Base-by-base conservation (phyloP, 2,113 vertebrate genomes). In the Lophius piscatorius region DNA sequence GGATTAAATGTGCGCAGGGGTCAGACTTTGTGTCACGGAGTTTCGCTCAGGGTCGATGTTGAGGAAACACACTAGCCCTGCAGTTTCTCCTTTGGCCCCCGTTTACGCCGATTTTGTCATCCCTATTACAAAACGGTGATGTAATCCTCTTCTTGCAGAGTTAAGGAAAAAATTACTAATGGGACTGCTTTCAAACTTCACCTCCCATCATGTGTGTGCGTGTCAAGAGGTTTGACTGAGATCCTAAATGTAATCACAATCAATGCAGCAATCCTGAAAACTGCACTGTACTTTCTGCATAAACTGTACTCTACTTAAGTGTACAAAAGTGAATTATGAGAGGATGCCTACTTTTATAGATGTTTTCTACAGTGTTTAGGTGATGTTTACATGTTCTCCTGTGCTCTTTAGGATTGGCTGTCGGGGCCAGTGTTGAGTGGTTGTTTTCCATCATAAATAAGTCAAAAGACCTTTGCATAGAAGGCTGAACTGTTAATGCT, bases 61-160 rank as follows among this genome's bases (percentile, higher is more conserved):
- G 54, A 59, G 35, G 47, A 63, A 45, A 18, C 31, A 24, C 72
- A 46, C 57, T 47, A 71, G 29, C 16, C 48, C 56, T 40, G 41
- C 70, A 70, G 69, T 17, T 55, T 38, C 47, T 17, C 44, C 10
- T 61, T 4, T 42, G 42, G 39, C 55, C 64, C 61, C 63, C 52
- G 44, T 46, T 26, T 22, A 57, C 67, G 52, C 40, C 11, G 9
- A 76, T 70, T 70, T 72, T 61, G 74, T 75, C 83, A 79, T 84
- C 78, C 62, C 65, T 33, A 62, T 68, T 56, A 80, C 71, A 84
- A 76, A 63, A 52, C 66, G 75, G 80, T 91, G 90, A 92, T 85
- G 88, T 92, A 88, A 91, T 89, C 63, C 77, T 92, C 91, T 86
- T 90, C 57, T 62, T 70, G 52, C 9, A 71, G 35, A 35, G 62